Evolutionary conservation across 2,888 invertebrate genomes (phyloP).

Genomic region (Octonoba sinensis): DNA sequence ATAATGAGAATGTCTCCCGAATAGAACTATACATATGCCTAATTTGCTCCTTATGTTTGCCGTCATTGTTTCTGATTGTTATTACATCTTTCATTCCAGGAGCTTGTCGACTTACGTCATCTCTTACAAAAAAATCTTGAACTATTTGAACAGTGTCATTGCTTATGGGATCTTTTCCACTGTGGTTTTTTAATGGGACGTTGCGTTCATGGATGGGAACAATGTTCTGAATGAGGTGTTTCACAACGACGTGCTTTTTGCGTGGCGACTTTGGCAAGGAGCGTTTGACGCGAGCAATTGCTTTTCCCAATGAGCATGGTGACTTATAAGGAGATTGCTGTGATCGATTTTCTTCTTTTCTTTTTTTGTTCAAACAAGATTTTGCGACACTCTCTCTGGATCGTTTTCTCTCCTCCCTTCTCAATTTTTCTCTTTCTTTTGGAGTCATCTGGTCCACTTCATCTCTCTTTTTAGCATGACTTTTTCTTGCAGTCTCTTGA

Average conservation of each 20-base stretch:
- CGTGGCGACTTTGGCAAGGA: slow-evolving; percentile 3
- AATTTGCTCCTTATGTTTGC: slow-evolving; percentile 5
- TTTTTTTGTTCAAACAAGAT: not conserved
- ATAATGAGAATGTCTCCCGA: not conserved
- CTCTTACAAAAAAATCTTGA: not conserved
- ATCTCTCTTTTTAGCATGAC: too few relatives aligned
- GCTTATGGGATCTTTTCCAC: not conserved
- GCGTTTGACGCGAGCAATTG: slow-evolving; percentile 6
- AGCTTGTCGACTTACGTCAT: slow-evolving; percentile 6
- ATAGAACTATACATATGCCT: not conserved
- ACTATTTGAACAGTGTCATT: not conserved
- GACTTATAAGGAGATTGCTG: slow-evolving; percentile 1
- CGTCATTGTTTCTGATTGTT: not conserved
- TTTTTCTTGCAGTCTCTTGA: too few relatives aligned
- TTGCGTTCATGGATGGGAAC: not conserved
- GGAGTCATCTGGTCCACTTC: too few relatives aligned
- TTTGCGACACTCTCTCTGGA: too few relatives aligned
- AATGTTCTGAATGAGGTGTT: not conserved
- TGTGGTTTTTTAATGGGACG: not conserved
- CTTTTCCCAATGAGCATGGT: slow-evolving; percentile 15
- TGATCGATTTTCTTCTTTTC: not conserved
- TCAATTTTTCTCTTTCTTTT: too few relatives aligned
- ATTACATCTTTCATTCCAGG: not conserved
- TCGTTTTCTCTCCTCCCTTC: too few relatives aligned
- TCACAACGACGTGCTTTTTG: not conserved